Conservation (phyloP, 1,140 invertebrate genomes). For the Macrostomum lignano region DNA sequence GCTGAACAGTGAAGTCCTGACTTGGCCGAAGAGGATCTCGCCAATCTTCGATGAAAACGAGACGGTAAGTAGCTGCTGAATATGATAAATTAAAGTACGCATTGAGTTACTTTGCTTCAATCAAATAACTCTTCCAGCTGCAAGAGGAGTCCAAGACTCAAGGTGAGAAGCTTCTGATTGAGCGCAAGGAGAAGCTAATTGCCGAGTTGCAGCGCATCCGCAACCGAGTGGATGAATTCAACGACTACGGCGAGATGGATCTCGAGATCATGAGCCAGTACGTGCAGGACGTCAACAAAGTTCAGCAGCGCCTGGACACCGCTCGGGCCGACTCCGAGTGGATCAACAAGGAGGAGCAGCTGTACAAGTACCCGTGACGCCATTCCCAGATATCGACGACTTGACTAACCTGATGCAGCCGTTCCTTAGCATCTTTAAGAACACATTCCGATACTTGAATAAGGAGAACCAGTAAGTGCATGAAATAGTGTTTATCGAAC, state of each 20-base stretch:
- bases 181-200: conserved; percentile 33
- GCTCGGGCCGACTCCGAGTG: conserved; percentile 42
- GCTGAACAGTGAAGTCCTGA: conserved; percentile 21
- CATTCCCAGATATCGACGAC: conserved; percentile 44
- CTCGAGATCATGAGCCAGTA: conserved; percentile 27
- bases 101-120: too few species aligned
- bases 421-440: conserved; percentile 30
- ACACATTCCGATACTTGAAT: conserved; percentile 42
- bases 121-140: conserved; percentile 22
- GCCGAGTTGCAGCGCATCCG: conserved; percentile 11
- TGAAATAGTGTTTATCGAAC: conserved; percentile 4
- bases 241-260: conserved; percentile 29
- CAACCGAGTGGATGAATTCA: conserved; percentile 34
- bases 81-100: conserved; percentile 1
- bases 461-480: conserved; percentile 36
- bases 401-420: conserved; percentile 26
- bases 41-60: conserved; percentile 25
- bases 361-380: conserved; percentile 45
- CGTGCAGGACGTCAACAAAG: conserved; percentile 36
- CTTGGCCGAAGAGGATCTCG: conserved; percentile 23
- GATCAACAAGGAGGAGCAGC: conserved; percentile 57
- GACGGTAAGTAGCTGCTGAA: conserved; percentile 13
- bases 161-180: conserved; percentile 44
- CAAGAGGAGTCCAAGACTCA: conserved; percentile 47
- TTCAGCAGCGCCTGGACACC: conserved; percentile 41